phyloP scores from a whole-genome alignment of 2,113 vertebrate genomes.

The Benitochromis conjunctus region DNA sequence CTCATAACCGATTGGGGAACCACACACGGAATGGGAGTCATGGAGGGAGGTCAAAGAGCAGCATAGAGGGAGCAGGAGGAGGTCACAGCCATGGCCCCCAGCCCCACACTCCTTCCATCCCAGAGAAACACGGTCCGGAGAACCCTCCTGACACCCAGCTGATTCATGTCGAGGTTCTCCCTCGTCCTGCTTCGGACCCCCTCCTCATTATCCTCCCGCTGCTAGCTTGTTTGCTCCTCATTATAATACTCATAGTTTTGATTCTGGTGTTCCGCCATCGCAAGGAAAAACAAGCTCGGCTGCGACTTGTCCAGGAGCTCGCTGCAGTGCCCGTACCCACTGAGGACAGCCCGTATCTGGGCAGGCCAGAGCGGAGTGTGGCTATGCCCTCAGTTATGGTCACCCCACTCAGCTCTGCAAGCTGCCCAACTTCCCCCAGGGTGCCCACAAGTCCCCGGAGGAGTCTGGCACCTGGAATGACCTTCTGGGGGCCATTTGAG shows the following conservation, averaged over 20 bases:
- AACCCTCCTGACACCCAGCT: slow-evolving; percentile 25
- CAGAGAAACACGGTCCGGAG: not conserved
- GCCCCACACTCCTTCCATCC: slow-evolving; percentile 18
- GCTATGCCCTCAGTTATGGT: slow-evolving; percentile 80
- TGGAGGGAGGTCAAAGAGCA: not conserved
- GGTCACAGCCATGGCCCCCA: not conserved
- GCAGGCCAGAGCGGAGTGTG: slow-evolving; percentile 67
- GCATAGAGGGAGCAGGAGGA: not conserved
- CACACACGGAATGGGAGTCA: slow-evolving; percentile 28
- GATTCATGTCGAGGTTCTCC: slow-evolving; percentile 48
- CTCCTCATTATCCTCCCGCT: slow-evolving; percentile 77
- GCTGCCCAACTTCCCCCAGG: slow-evolving; percentile 35
- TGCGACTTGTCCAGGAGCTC: slow-evolving; percentile 58
- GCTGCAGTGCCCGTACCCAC: slow-evolving; percentile 13
- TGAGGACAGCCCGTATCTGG: slow-evolving; percentile 41
- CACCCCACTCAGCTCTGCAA: slow-evolving; percentile 72
- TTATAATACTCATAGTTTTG: slow-evolving; percentile 64
- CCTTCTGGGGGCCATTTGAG: slow-evolving; percentile 74
- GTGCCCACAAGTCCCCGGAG: slow-evolving; percentile 15
- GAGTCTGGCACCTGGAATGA: slow-evolving; percentile 48
- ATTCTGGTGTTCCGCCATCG: slow-evolving; percentile 76
- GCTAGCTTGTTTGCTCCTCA: slow-evolving; percentile 74
- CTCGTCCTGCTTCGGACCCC: slow-evolving; percentile 60
- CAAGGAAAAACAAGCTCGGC: slow-evolving; percentile 72
- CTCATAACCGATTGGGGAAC: slow-evolving; percentile 57